Conservation (phyloP, 1,140 invertebrate species). For the Brachionus rotundiformis region DNA sequence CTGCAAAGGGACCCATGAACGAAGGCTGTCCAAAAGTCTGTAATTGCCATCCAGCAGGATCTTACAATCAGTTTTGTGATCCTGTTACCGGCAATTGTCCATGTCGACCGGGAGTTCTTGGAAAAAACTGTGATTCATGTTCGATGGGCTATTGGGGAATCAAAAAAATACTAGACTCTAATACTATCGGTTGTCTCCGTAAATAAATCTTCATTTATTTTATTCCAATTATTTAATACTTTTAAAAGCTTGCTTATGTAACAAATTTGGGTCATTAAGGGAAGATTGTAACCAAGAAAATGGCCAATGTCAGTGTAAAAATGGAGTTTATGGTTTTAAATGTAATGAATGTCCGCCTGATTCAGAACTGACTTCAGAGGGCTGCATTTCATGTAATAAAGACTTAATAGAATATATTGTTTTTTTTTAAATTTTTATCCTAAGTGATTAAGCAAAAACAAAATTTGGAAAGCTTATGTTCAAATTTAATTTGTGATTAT, state of each 20-base stretch:
- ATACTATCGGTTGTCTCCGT: slow-evolving; percentile 42
- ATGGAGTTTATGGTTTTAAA: slow-evolving; percentile 75
- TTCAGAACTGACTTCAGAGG: slow-evolving; percentile 15
- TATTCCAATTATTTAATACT: neutral
- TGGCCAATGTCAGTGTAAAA: slow-evolving; percentile 81
- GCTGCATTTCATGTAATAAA: slow-evolving; percentile 38
- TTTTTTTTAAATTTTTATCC: neutral
- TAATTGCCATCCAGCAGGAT: slow-evolving; percentile 52
- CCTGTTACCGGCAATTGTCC: slow-evolving; percentile 37
- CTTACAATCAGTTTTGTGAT: slow-evolving; percentile 43
- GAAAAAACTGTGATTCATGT: slow-evolving; percentile 49
- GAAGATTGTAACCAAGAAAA: slow-evolving; percentile 64
- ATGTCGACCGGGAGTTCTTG: slow-evolving; percentile 40
- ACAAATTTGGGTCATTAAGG: slow-evolving; percentile 42
- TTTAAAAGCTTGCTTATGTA: slow-evolving; percentile 34
- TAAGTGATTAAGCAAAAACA: slow-evolving; percentile 9
- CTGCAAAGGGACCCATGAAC: neutral
- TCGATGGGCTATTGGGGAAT: slow-evolving; percentile 46
- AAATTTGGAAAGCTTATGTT: slow-evolving; percentile 38
- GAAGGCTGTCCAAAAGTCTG: slow-evolving; percentile 23
- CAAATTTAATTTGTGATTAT: slow-evolving; percentile 38
- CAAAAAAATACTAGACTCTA: slow-evolving; percentile 42
- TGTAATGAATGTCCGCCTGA: slow-evolving; percentile 76
- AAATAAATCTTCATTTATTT: neutral
- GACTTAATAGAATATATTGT: too few relatives aligned